A percentile compares a stretch with the other conserved stretches of the same genome.
These are phyloP conservation scores for Drosophila rhopaloa DNA, from an alignment of 1,140 invertebrate genomes.

Conservation along the genomic window DNA sequence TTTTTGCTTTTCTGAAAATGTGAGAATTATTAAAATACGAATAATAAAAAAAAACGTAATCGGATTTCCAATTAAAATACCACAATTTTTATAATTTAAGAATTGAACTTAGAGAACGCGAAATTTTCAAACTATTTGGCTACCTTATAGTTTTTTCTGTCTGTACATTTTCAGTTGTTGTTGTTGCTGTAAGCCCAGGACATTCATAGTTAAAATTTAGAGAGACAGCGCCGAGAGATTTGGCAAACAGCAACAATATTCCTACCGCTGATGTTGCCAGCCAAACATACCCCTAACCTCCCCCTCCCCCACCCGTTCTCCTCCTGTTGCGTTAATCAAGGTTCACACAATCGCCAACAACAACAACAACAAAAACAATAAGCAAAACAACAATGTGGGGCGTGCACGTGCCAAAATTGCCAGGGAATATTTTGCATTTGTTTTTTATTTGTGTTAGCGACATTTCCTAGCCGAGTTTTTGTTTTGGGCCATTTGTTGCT, in stretches of 20 bases:
- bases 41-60: too few species aligned
- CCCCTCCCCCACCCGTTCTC: not conserved
- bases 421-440: slow-evolving; percentile 50
- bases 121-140: too few species aligned
- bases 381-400: slow-evolving; percentile 46
- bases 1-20: too few species aligned
- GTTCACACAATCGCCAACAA: slow-evolving; percentile 67
- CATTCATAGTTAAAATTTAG: slow-evolving; percentile 83
- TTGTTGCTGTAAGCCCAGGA: slow-evolving; percentile 40
- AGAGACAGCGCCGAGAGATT: slow-evolving; percentile 78
- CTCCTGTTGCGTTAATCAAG: slow-evolving; percentile 76
- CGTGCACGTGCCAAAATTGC: slow-evolving; percentile 76
- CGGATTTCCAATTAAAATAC: too few species aligned
- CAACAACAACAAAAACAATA: slow-evolving; percentile 33
- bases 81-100: too few species aligned
- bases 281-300: not conserved
- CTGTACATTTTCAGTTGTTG: slow-evolving; percentile 19
- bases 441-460: slow-evolving; percentile 48
- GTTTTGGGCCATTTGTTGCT: slow-evolving; percentile 42
- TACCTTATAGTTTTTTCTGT: slow-evolving; percentile 1
- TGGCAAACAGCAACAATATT: slow-evolving; percentile 71
- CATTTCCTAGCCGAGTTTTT: slow-evolving; percentile 40
- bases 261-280: slow-evolving; percentile 34
- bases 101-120: too few species aligned
- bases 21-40: too few species aligned